These are phyloP conservation scores for Hippoglossus stenolepis DNA, from an alignment of 2,113 vertebrate genomes.

Conservation along the genomic window DNA sequence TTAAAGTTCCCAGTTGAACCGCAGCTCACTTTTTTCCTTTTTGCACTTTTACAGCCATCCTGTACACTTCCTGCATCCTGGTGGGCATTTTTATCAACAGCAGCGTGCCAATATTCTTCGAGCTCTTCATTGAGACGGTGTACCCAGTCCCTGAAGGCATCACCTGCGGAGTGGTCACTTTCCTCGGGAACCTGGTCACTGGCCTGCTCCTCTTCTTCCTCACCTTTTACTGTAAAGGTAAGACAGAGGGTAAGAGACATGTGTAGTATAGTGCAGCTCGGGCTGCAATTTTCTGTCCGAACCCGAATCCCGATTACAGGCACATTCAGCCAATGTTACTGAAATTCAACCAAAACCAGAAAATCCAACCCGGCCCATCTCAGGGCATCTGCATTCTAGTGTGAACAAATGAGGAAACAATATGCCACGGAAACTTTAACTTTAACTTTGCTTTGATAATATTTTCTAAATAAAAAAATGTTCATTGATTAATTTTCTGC, in stretches of 20 bases:
- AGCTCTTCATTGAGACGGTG: slow-evolving; percentile 97
- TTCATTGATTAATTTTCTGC: neutral
- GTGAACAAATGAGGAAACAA: too few species aligned
- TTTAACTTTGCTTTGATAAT: too few species aligned
- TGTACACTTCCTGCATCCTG: slow-evolving; percentile 96
- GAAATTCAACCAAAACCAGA: too few species aligned
- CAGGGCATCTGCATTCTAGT: too few species aligned
- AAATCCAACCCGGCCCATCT: too few species aligned
- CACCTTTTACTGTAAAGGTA: slow-evolving; percentile 95
- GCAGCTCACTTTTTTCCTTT: neutral
- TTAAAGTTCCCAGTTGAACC: slow-evolving; percentile 4
- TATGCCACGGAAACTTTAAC: too few species aligned
- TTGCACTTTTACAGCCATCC: slow-evolving; percentile 84
- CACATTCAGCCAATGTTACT: too few species aligned
- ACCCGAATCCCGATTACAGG: too few species aligned
- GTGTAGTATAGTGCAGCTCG: neutral
- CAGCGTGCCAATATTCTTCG: slow-evolving; percentile 96
- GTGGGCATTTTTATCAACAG: slow-evolving; percentile 96
- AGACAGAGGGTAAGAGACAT: slow-evolving; percentile 1
- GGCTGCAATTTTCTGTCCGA: too few species aligned
- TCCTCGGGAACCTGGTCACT: slow-evolving; percentile 94
- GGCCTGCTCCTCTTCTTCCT: slow-evolving; percentile 95
- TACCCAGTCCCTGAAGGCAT: slow-evolving; percentile 99
- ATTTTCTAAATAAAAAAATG: neutral
- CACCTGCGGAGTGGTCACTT: slow-evolving; percentile 96